These are phyloP conservation scores for Sphyrna mokarran DNA, from an alignment of 2,113 vertebrate species.

Conservation along the genomic window DNA sequence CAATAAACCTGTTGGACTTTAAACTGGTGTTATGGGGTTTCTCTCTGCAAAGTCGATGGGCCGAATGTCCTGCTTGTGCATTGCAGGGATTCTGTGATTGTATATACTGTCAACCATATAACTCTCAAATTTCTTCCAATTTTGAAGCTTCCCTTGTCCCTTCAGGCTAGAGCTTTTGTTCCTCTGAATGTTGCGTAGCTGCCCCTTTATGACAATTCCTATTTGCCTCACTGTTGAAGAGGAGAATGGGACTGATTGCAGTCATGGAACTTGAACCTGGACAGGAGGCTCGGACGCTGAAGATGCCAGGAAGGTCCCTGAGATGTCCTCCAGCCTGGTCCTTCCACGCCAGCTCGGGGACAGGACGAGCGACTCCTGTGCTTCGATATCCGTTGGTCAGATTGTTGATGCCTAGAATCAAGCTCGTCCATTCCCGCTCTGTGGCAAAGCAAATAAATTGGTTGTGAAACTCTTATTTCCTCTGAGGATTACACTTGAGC, in stretches of 20 bases:
- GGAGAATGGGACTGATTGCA: too few species aligned
- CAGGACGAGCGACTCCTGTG: background rate
- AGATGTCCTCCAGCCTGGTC: background rate
- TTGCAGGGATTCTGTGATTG: too few species aligned
- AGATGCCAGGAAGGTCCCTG: background rate
- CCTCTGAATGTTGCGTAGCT: too few species aligned
- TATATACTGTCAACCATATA: background rate
- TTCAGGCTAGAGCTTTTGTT: background rate
- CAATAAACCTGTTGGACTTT: too few species aligned
- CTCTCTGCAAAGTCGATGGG: too few species aligned
- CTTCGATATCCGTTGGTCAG: background rate
- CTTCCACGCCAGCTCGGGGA: background rate
- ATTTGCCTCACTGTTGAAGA: too few species aligned
- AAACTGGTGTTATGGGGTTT: too few species aligned
- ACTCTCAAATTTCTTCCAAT: background rate
- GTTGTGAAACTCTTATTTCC: background rate
- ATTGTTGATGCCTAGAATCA: background rate
- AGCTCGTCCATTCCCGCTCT: background rate
- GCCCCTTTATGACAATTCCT: too few species aligned
- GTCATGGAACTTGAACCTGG: background rate
- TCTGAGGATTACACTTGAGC: background rate
- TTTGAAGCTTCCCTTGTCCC: background rate
- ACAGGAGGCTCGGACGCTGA: background rate
- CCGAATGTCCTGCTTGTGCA: too few species aligned
- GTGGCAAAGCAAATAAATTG: background rate